phyloP scores from a whole-genome alignment of 2,888 invertebrate genomes.

The Amiota communis region DNA sequence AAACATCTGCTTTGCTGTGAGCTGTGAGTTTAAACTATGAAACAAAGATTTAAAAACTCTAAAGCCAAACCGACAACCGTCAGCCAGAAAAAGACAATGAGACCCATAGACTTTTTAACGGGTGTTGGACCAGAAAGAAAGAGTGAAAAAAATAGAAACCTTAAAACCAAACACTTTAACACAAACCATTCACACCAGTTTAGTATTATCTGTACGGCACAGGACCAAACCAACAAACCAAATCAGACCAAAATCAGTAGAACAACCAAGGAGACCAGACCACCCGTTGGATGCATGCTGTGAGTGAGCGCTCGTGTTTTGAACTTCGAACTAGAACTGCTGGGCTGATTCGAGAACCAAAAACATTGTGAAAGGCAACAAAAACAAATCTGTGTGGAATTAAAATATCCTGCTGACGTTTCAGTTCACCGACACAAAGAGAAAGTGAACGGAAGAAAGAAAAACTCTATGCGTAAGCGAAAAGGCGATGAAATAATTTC shows the following conservation, averaged over 20 bases:
- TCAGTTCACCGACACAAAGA: neutral
- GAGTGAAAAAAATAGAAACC: conserved; percentile 19
- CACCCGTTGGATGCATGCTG: conserved; percentile 60
- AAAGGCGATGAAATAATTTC: conserved; percentile 32
- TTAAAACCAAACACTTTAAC: neutral
- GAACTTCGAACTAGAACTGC: conserved; percentile 37
- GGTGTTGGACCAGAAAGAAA: neutral
- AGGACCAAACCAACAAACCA: conserved; percentile 6
- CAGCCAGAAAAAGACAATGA: neutral
- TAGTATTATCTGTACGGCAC: conserved; percentile 20
- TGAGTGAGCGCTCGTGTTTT: conserved; percentile 50
- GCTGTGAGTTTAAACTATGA: neutral
- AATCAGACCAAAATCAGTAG: conserved; percentile 35
- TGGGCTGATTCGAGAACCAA: conserved; percentile 1
- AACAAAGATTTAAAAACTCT: neutral
- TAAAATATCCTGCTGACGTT: conserved; percentile 62
- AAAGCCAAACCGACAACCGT: neutral
- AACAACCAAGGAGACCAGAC: conserved; percentile 37
- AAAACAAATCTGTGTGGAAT: conserved; percentile 39
- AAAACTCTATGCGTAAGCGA: neutral
- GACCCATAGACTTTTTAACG: conserved; percentile 47
- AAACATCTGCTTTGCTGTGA: neutral
- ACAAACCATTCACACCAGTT: conserved; percentile 38
- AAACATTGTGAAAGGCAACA: conserved; percentile 21
- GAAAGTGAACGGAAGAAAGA: neutral